These are phyloP conservation scores for Craseonycteris thonglongyai DNA, from an alignment of 2,113 vertebrate species.

Conservation along the genomic window DNA sequence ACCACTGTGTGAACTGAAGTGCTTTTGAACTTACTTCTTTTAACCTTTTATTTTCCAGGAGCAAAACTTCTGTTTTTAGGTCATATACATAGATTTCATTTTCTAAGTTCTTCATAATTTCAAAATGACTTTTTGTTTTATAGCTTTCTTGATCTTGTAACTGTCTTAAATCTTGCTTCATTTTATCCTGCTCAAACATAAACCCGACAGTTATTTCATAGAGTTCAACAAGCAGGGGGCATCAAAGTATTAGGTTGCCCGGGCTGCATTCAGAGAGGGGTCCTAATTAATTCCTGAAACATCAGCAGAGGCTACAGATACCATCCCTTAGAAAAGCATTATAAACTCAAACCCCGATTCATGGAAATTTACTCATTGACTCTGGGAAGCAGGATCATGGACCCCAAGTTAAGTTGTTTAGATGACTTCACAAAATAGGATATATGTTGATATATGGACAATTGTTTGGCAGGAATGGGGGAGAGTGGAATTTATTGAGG, in stretches of 20 bases:
- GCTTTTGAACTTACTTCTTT: constrained; percentile 72
- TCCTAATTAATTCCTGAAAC: background rate
- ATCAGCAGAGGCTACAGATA: background rate
- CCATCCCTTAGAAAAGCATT: background rate
- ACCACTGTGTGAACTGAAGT: background rate
- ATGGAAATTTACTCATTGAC: background rate
- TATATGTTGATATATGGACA: background rate
- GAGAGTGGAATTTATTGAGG: background rate
- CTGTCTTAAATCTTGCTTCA: constrained; percentile 38
- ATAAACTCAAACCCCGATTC: background rate
- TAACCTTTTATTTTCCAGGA: constrained; percentile 74
- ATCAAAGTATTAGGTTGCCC: background rate
- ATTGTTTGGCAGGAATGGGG: background rate
- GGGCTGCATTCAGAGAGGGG: background rate
- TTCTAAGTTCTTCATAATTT: constrained; percentile 71
- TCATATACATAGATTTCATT: constrained; percentile 71
- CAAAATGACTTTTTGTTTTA: constrained; percentile 39
- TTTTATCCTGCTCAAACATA: constrained; percentile 53
- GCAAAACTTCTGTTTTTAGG: constrained; percentile 65
- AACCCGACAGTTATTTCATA: background rate
- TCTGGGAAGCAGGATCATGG: background rate
- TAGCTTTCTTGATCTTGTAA: background rate
- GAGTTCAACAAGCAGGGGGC: background rate
- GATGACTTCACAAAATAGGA: background rate
- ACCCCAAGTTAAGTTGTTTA: background rate